Evolutionary conservation across 2,113 vertebrate genomes (phyloP).

Genomic region (Bothrops jararaca): DNA sequence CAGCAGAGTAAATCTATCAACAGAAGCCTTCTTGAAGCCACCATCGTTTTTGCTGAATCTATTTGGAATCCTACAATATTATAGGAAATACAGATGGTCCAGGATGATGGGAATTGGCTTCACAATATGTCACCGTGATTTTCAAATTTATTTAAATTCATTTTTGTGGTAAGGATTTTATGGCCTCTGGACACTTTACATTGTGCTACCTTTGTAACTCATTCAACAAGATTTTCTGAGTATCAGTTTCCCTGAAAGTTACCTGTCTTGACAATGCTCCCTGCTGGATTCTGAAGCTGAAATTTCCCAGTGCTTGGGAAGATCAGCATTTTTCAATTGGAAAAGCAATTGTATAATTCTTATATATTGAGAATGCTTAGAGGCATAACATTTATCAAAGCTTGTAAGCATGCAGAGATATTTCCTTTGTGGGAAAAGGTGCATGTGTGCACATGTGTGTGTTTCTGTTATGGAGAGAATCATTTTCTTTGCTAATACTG

Average conservation of each 20-base stretch:
- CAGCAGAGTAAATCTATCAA: background rate
- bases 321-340: background rate
- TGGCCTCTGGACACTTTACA: background rate
- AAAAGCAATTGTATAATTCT: background rate
- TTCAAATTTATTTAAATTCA: background rate
- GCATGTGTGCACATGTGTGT: background rate
- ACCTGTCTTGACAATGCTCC: background rate
- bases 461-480: background rate
- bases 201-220: background rate
- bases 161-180: background rate
- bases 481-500: background rate
- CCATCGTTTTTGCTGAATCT: background rate
- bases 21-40: background rate
- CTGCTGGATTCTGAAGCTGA: background rate
- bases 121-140: background rate
- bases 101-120: background rate
- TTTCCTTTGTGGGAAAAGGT: background rate
- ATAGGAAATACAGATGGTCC: background rate
- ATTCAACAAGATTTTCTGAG: background rate
- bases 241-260: background rate
- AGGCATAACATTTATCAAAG: background rate
- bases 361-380: background rate
- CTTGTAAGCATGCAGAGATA: background rate
- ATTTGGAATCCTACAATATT: background rate
- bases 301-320: background rate